A percentile compares a stretch with the other conserved stretches of the same genome.
These are phyloP conservation scores for Nothocercus julius DNA, from an alignment of 2,113 vertebrate genomes.

Conservation along the genomic window DNA sequence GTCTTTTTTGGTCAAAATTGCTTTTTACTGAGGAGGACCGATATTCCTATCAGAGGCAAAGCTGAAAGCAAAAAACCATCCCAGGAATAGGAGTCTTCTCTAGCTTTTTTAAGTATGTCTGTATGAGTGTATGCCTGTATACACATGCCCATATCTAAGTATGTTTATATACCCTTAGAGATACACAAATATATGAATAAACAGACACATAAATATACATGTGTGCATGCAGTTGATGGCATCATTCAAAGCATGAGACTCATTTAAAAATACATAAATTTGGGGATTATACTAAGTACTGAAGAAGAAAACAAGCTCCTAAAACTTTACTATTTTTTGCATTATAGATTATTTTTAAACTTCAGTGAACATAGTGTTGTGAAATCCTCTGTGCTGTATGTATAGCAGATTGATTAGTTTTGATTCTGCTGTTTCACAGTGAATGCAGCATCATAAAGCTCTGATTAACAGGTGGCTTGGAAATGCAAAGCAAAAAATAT, in stretches of 20 bases:
- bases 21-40: background rate
- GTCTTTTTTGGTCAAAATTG: background rate
- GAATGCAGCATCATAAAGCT: background rate
- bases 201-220: background rate
- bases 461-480: background rate
- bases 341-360: background rate
- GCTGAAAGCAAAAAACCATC: background rate
- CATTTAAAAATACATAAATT: background rate
- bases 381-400: rapidly evolving
- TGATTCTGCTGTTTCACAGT: background rate
- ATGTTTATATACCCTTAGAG: background rate
- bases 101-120: background rate
- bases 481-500: background rate
- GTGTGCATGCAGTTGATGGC: background rate
- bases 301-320: background rate
- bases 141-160: background rate
- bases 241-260: background rate
- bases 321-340: background rate
- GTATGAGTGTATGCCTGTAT: background rate
- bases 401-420: background rate
- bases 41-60: background rate
- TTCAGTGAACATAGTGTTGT: rapidly evolving
- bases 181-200: background rate
- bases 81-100: background rate
- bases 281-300: background rate